phyloP scores from a whole-genome alignment of 2,797 vertebrate genomes.

The Dermochelys coriacea region DNA sequence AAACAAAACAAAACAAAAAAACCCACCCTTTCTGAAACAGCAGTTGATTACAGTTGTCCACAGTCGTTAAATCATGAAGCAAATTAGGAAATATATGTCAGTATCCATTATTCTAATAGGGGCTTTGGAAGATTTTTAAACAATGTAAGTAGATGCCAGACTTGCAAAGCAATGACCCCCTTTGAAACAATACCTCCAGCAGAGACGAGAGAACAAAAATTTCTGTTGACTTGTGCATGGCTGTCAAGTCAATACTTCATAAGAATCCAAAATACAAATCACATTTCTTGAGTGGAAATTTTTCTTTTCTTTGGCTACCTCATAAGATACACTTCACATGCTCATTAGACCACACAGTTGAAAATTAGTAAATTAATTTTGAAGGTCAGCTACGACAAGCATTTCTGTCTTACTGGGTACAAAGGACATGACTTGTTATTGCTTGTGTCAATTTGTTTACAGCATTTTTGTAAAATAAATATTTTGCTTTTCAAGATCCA shows the following conservation, averaged over 20 bases:
- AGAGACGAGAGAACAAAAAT: slow-evolving; percentile 44
- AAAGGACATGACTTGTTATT: background rate
- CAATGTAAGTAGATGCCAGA: slow-evolving; percentile 56
- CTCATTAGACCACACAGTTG: slow-evolving; percentile 31
- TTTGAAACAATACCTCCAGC: slow-evolving; percentile 50
- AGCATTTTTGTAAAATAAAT: background rate
- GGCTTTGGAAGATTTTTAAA: slow-evolving; percentile 56
- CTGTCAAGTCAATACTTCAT: slow-evolving; percentile 48
- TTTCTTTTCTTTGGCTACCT: slow-evolving; percentile 44
- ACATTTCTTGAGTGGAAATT: slow-evolving; percentile 40
- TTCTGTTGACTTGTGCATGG: slow-evolving; percentile 29
- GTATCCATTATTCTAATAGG: slow-evolving; percentile 65
- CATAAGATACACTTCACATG: slow-evolving; percentile 30
- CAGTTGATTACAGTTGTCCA: slow-evolving; percentile 61
- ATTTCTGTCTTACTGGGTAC: background rate
- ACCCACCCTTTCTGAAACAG: slow-evolving; percentile 27
- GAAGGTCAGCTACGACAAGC: background rate
- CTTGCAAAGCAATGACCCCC: slow-evolving; percentile 38
- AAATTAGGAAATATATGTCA: slow-evolving; percentile 73
- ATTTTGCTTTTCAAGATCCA: background rate
- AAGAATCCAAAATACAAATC: slow-evolving; percentile 18
- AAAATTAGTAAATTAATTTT: slow-evolving; percentile 52
- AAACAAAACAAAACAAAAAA: background rate
- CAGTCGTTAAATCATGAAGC: slow-evolving; percentile 63
- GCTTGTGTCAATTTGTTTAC: background rate